phyloP scores from a whole-genome alignment of 1,140 invertebrate genomes.

The Prorops nasuta region DNA sequence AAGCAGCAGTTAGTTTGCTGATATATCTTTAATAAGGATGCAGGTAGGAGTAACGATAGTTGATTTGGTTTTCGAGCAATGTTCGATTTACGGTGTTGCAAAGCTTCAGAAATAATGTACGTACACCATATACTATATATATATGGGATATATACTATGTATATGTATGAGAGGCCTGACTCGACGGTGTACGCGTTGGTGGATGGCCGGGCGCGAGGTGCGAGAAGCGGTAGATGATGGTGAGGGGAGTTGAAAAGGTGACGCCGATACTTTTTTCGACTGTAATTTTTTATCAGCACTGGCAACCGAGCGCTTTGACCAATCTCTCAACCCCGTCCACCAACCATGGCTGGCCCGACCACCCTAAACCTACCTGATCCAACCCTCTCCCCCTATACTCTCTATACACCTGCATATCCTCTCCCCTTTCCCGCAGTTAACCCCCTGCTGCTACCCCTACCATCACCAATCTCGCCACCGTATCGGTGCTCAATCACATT shows the following conservation, averaged over 20 bases:
- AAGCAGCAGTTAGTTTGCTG: no score
- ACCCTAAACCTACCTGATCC: slow-evolving; percentile 2
- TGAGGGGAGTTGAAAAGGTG: slow-evolving; percentile 26
- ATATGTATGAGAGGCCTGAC: not conserved
- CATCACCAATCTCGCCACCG: slow-evolving; percentile 45
- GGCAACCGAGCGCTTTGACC: slow-evolving; percentile 44
- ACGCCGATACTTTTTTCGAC: slow-evolving; percentile 45
- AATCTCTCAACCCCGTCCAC: slow-evolving; percentile 36
- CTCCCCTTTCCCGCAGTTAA: slow-evolving; percentile 10
- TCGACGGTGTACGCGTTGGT: no score
- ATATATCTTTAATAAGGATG: no score
- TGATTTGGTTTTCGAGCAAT: slow-evolving; percentile 41
- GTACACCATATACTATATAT: no score
- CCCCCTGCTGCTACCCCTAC: slow-evolving; percentile 27
- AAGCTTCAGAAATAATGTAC: slow-evolving; percentile 42
- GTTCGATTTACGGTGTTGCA: slow-evolving; percentile 30
- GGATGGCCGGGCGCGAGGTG: slow-evolving; percentile 8
- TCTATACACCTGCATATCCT: not conserved
- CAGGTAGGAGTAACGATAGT: slow-evolving; percentile 1
- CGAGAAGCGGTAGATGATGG: slow-evolving; percentile 7
- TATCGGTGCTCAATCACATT: slow-evolving; percentile 58
- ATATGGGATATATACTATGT: not conserved
- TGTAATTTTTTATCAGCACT: slow-evolving; percentile 52
- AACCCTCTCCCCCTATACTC: slow-evolving; percentile 5
- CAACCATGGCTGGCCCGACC: slow-evolving; percentile 12